A percentile compares a stretch with the other conserved stretches of the same genome.
These are phyloP conservation scores for Papilio polyxenes DNA, from an alignment of 1,140 invertebrate genomes.

Conservation along the genomic window DNA sequence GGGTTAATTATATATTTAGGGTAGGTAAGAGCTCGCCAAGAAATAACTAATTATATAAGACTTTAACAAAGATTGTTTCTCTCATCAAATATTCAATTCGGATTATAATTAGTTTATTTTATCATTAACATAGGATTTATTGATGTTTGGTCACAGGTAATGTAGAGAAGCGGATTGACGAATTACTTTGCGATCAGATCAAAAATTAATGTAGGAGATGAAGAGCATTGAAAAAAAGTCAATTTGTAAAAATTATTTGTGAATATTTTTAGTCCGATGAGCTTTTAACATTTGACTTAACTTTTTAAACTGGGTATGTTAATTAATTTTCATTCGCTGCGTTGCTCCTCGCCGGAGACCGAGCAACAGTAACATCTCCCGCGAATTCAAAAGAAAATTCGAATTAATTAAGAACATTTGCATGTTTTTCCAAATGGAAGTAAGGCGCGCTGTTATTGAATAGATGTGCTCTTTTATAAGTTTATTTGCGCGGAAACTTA, in stretches of 20 bases:
- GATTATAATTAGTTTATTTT: not conserved
- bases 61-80: not conserved
- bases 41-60: not conserved
- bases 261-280: not conserved
- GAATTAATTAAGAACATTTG: slow-evolving; percentile 19
- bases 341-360: not conserved
- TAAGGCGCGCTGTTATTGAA: slow-evolving; percentile 4
- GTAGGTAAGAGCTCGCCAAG: slow-evolving; percentile 1
- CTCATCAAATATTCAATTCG: not conserved
- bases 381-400: not conserved
- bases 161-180: no score
- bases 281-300: slow-evolving; percentile 1
- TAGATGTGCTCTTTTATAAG: not conserved
- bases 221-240: no score
- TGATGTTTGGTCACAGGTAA: no score
- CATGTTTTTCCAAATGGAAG: slow-evolving; percentile 25
- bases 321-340: not conserved
- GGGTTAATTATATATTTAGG: slow-evolving; percentile 24
- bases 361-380: slow-evolving; percentile 13
- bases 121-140: no score
- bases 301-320: not conserved
- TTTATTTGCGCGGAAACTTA: not conserved
- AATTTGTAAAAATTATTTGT: no score
- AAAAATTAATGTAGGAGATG: no score
- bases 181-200: no score